These are phyloP conservation scores for Paralvinella palmiformis DNA, from an alignment of 1,140 invertebrate genomes.

Conservation along the genomic window DNA sequence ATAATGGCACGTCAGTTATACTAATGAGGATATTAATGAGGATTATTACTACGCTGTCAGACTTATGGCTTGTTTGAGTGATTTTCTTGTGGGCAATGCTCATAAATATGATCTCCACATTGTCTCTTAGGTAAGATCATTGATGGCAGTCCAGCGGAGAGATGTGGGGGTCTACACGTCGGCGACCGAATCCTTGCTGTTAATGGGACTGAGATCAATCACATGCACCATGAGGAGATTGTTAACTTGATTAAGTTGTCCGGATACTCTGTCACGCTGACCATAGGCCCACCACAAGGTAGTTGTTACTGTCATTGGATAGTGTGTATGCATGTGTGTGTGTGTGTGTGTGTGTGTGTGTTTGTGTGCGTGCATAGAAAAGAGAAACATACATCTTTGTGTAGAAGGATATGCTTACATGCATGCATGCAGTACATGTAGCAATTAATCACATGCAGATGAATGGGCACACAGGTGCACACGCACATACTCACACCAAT, in stretches of 20 bases:
- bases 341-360: neutral
- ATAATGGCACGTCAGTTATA: too few relatives aligned
- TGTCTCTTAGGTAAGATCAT: constrained; percentile 80
- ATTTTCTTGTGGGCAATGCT: too few relatives aligned
- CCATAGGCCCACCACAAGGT: constrained; percentile 60
- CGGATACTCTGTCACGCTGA: constrained; percentile 81
- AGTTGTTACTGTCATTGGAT: neutral
- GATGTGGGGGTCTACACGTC: constrained; percentile 80
- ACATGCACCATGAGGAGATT: constrained; percentile 91
- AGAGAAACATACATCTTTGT: neutral
- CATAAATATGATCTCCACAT: too few relatives aligned
- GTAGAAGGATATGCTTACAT: neutral
- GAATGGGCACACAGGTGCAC: too few relatives aligned
- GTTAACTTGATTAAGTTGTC: constrained; percentile 90
- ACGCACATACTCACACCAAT: too few relatives aligned
- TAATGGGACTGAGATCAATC: constrained; percentile 85
- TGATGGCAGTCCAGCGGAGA: constrained; percentile 88
- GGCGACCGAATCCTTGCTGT: constrained; percentile 94
- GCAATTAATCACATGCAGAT: too few relatives aligned
- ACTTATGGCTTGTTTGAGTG: too few relatives aligned
- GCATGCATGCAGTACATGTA: neutral
- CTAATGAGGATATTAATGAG: too few relatives aligned
- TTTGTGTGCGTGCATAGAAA: too few relatives aligned
- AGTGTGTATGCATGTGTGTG: neutral
- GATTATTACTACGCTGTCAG: too few relatives aligned